These are phyloP conservation scores for Noctua janthina DNA, from an alignment of 2,888 invertebrate species.

Conservation along the genomic window DNA sequence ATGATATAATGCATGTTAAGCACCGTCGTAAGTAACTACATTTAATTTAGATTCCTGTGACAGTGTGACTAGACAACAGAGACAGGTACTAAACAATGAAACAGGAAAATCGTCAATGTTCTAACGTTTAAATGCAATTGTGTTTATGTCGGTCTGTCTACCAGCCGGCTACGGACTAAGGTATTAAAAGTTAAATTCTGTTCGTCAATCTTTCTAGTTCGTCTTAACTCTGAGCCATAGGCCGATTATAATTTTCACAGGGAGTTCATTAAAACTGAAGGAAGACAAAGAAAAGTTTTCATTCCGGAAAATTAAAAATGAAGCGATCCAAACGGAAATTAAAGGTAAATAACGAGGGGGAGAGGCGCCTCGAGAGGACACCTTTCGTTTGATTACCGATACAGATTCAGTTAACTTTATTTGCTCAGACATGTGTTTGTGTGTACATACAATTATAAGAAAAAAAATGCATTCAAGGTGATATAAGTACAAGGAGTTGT, in stretches of 20 bases:
- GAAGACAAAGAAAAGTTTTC: slow-evolving; percentile 22
- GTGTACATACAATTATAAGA: too few relatives aligned
- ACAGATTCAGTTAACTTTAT: too few relatives aligned
- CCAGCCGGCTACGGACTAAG: not conserved
- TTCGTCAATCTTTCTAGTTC: not conserved
- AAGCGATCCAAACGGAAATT: not conserved
- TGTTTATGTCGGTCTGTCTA: not conserved
- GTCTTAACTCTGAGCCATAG: not conserved
- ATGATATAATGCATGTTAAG: not conserved
- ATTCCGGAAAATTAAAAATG: slow-evolving; percentile 26
- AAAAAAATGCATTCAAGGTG: too few relatives aligned
- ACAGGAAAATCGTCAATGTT: not conserved
- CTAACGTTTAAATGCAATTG: not conserved
- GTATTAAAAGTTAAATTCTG: not conserved
- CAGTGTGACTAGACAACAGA: slow-evolving; percentile 1
- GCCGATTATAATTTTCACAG: not conserved
- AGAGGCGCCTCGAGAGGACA: not conserved
- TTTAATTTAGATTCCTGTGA: not conserved
- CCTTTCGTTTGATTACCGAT: too few relatives aligned
- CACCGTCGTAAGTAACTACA: not conserved
- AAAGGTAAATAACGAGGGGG: not conserved
- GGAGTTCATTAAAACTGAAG: slow-evolving; percentile 22
- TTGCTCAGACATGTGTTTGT: too few relatives aligned
- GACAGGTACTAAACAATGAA: not conserved
- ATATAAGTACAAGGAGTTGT: too few relatives aligned